Evolutionary conservation across 1,140 invertebrate genomes (phyloP).

Genomic region (Atta cephalotes): DNA sequence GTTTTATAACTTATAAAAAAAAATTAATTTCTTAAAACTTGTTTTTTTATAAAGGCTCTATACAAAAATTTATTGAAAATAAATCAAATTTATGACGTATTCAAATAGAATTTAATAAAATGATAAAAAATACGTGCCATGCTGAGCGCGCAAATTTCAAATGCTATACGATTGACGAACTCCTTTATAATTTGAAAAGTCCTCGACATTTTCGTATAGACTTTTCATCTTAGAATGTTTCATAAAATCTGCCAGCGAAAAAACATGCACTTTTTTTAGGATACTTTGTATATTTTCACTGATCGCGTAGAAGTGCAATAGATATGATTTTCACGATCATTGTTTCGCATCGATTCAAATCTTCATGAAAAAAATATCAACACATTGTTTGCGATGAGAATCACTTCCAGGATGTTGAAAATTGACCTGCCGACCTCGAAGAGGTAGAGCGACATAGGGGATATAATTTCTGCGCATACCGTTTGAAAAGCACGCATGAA

Average conservation of each 20-base stretch:
- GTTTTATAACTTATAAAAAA: not conserved
- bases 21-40: not conserved
- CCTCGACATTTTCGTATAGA: too few species aligned
- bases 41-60: not conserved
- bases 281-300: not conserved
- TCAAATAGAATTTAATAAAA: not conserved
- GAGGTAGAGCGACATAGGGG: slow-evolving; percentile 2
- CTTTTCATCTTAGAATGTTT: too few species aligned
- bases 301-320: not conserved
- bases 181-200: too few species aligned
- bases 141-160: too few species aligned
- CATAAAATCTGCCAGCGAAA: too few species aligned
- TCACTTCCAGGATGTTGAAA: slow-evolving; percentile 53
- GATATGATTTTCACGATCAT: slow-evolving; percentile 30
- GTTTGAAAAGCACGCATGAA: slow-evolving; percentile 48
- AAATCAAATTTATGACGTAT: not conserved
- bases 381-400: not conserved
- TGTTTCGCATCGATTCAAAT: slow-evolving; percentile 61
- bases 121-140: not conserved
- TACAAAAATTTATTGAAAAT: not conserved
- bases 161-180: too few species aligned
- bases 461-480: slow-evolving; percentile 50
- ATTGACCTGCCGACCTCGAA: slow-evolving; percentile 67
- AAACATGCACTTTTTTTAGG: too few species aligned
- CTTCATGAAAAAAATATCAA: slow-evolving; percentile 68